A percentile compares a stretch with the other conserved stretches of the same genome.
Conservation (phyloP, 2,797 vertebrate genomes). For the Octomys mimax region DNA sequence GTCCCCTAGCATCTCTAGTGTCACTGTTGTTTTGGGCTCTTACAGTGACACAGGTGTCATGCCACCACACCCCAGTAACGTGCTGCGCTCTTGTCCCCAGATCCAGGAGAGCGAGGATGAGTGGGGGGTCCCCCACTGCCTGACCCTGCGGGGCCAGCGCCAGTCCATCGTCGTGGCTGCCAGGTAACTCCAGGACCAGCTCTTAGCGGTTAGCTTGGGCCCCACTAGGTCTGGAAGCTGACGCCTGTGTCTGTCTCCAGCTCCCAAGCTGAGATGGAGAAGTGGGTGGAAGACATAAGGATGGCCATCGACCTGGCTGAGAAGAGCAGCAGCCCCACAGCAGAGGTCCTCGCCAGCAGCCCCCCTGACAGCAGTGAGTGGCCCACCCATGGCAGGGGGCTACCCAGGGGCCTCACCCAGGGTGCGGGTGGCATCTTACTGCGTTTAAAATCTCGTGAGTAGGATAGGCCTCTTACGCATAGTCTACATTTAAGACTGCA, state of each 20-base stretch:
- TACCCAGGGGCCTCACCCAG: neutral
- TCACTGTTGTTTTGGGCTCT: neutral
- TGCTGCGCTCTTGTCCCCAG: conserved; percentile 84
- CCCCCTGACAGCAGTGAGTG: conserved; percentile 95
- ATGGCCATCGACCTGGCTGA: conserved; percentile 95
- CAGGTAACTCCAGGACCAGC: conserved; percentile 89
- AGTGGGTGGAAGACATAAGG: conserved; percentile 97
- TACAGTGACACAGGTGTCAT: neutral
- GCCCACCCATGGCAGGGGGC: neutral
- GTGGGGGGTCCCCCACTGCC: conserved; percentile 97
- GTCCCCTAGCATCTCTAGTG: neutral
- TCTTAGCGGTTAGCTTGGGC: rapidly evolving
- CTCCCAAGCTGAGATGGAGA: conserved; percentile 95
- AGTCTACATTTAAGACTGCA: neutral
- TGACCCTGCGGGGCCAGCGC: conserved; percentile 95
- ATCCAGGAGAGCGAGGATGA: conserved; percentile 98
- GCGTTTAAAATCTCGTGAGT: rapidly evolving
- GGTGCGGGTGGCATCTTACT: neutral
- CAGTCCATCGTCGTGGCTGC: conserved; percentile 97
- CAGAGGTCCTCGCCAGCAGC: conserved; percentile 92
- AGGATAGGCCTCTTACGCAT: rapidly evolving
- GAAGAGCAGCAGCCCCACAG: conserved; percentile 92
- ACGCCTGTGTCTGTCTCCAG: conserved; percentile 85
- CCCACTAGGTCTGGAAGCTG: neutral
- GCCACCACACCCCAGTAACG: neutral